phyloP scores from a whole-genome alignment of 2,113 vertebrate species.

The Cathartes aura region DNA sequence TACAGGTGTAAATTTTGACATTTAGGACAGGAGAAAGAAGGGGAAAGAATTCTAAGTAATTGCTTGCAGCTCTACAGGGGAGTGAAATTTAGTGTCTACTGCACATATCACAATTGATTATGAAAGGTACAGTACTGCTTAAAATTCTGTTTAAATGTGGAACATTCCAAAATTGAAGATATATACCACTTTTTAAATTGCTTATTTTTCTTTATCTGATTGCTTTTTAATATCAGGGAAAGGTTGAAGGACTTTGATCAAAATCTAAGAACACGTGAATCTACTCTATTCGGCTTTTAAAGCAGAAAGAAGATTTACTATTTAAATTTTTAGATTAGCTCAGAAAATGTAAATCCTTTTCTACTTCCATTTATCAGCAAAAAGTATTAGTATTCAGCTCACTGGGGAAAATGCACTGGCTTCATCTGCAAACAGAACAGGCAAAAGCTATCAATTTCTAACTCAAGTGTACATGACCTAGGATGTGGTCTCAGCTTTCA shows the following conservation, averaged over 20 bases:
- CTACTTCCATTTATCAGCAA: background rate
- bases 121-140: background rate
- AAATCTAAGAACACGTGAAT: background rate
- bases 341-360: background rate
- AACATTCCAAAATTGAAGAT: background rate
- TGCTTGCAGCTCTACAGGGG: background rate
- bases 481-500: background rate
- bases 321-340: background rate
- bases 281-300: background rate
- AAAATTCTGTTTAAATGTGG: background rate
- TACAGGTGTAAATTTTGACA: background rate
- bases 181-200: background rate
- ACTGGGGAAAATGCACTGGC: background rate
- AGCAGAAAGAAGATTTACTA: background rate
- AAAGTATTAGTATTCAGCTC: background rate
- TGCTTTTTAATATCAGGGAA: background rate
- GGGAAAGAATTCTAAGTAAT: background rate
- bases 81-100: background rate
- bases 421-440: background rate
- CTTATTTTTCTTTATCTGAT: background rate
- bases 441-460: background rate
- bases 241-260: background rate
- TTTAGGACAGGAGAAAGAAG: background rate
- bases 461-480: background rate
- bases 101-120: background rate